These are phyloP conservation scores for Lepidochrysops patricia DNA, from an alignment of 2,888 invertebrate genomes.

Conservation along the genomic window DNA sequence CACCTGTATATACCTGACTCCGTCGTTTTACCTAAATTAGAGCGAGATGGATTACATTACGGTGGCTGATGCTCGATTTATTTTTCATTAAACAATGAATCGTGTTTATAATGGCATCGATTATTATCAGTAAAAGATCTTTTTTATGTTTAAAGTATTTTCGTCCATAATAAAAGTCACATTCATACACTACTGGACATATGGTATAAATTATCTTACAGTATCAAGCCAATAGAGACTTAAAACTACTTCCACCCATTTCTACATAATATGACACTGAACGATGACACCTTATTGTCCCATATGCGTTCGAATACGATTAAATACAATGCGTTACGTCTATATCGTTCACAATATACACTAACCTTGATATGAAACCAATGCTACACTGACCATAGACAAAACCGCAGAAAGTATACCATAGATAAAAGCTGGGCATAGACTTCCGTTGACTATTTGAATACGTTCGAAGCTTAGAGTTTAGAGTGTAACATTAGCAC, in stretches of 20 bases:
- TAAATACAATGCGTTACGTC: neutral
- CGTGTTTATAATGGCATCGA: too few relatives aligned
- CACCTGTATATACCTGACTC: neutral
- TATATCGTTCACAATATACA: conserved; percentile 31
- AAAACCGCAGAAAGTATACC: conserved; percentile 1
- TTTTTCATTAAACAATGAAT: too few relatives aligned
- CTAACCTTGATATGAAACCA: conserved; percentile 32
- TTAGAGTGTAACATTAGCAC: conserved; percentile 14
- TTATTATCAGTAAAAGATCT: neutral
- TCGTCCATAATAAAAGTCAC: neutral
- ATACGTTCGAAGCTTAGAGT: neutral
- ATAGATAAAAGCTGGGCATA: neutral
- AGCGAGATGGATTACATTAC: conserved; percentile 2
- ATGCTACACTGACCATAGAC: conserved; percentile 21
- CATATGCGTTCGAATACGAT: conserved; percentile 8
- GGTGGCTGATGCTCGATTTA: neutral
- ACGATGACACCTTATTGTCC: conserved; percentile 25
- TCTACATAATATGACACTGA: conserved; percentile 40
- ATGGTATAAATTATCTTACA: neutral
- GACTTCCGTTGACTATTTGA: neutral
- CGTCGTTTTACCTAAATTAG: neutral
- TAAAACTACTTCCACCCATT: neutral
- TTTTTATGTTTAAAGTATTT: neutral
- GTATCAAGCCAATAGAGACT: conserved; percentile 2
- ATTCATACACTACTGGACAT: conserved; percentile 1